phyloP scores from a whole-genome alignment of 2,888 invertebrate species.

The Agriopis aurantiaria region DNA sequence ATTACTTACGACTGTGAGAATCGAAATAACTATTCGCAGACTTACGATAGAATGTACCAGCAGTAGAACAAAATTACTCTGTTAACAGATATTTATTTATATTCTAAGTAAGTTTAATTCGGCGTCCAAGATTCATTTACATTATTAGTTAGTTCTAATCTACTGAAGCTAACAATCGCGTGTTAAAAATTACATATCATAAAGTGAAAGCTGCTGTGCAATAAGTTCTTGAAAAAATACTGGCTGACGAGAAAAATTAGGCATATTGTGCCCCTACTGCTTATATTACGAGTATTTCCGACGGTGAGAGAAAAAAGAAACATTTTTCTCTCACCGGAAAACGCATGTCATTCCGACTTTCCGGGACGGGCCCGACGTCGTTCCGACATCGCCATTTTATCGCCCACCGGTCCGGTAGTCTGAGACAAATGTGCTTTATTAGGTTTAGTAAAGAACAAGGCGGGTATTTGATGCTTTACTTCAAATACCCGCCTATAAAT shows the following conservation, averaged over 20 bases:
- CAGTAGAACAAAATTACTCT: slow-evolving; percentile 24
- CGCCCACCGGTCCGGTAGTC: slow-evolving; percentile 43
- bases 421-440: slow-evolving; percentile 58
- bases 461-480: slow-evolving; percentile 24
- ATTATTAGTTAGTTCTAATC: too few relatives aligned
- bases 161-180: too few relatives aligned
- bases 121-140: too few relatives aligned
- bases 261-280: slow-evolving; percentile 15
- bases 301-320: slow-evolving; percentile 39
- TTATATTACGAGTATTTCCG: slow-evolving; percentile 4
- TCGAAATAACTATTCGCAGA: slow-evolving; percentile 38
- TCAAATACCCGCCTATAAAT: too few relatives aligned
- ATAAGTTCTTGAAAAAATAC: not conserved
- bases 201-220: too few relatives aligned
- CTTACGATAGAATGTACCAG: slow-evolving; percentile 11
- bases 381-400: slow-evolving; percentile 53
- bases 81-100: too few relatives aligned
- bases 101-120: too few relatives aligned
- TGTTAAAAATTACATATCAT: too few relatives aligned
- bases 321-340: slow-evolving; percentile 58
- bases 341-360: slow-evolving; percentile 58
- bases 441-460: slow-evolving; percentile 37
- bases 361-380: slow-evolving; percentile 52
- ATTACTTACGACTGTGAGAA: slow-evolving; percentile 37
- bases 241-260: not conserved